Conservation (phyloP, 35 echinoderm and acorn worm species). For the Ophioderma brevispina region DNA sequence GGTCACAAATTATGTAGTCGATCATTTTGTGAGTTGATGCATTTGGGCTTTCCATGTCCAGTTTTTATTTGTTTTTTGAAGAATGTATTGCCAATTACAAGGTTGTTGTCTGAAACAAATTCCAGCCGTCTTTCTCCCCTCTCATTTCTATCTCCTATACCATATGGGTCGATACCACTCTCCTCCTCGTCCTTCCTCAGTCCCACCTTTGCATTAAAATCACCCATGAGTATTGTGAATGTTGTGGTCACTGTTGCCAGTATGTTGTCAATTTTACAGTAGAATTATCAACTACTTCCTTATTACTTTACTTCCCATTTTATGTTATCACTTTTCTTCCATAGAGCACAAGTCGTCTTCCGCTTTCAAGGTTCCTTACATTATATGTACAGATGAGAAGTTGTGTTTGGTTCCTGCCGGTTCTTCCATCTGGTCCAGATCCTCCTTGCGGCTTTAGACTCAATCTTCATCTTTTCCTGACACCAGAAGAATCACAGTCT, state of each 20-base stretch:
- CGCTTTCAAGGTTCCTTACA: background rate
- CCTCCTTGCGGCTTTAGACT: background rate
- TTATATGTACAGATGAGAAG: background rate
- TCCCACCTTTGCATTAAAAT: too few species aligned
- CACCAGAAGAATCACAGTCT: background rate
- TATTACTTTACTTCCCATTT: background rate
- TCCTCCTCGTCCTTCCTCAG: too few species aligned
- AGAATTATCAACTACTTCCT: too few species aligned
- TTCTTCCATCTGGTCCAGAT: background rate
- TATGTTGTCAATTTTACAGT: too few species aligned
- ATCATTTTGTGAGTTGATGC: too few species aligned
- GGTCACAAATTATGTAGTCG: too few species aligned
- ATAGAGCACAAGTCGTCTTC: background rate
- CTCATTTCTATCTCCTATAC: too few species aligned
- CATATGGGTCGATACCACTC: background rate
- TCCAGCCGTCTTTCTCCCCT: background rate
- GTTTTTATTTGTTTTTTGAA: background rate
- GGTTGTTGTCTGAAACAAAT: background rate
- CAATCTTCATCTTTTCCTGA: background rate
- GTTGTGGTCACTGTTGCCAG: too few species aligned
- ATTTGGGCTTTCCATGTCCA: background rate
- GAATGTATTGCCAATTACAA: too few species aligned
- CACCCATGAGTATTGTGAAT: too few species aligned
- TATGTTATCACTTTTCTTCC: background rate
- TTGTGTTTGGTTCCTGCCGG: background rate